Conservation (phyloP, 2,797 vertebrate species). For the Sebastes goodei region DNA sequence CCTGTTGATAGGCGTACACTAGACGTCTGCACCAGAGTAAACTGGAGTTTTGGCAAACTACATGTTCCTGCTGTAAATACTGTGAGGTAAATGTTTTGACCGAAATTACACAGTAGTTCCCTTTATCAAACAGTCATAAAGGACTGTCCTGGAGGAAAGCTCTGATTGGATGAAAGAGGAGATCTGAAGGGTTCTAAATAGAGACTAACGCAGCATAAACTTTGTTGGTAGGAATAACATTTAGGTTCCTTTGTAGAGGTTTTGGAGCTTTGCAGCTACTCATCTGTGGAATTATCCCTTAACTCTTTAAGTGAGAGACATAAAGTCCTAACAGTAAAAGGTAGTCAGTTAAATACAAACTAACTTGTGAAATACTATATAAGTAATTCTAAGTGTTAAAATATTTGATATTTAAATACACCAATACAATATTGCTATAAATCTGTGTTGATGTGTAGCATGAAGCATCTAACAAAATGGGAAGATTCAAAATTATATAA, state of each 20-base stretch:
- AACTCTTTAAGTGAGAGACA: neutral
- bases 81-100: conserved; percentile 25
- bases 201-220: neutral
- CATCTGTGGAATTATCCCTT: neutral
- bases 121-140: conserved; percentile 30
- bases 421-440: neutral
- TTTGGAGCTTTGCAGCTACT: neutral
- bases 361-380: neutral
- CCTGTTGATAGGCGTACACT: neutral
- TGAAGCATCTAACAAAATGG: neutral
- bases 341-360: neutral
- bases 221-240: conserved; percentile 21
- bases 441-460: neutral
- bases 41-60: neutral
- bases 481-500: neutral
- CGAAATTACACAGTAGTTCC: conserved; percentile 24
- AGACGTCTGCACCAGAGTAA: neutral
- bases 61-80: conserved; percentile 13
- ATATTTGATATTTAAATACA: neutral
- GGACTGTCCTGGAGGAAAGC: neutral
- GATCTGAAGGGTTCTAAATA: conserved; percentile 7
- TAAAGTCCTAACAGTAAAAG: neutral
- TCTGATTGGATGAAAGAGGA: neutral
- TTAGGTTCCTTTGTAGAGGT: neutral
- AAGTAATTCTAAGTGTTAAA: neutral